A percentile compares a stretch with the other conserved stretches of the same genome.
These are phyloP conservation scores for Macrostomum cliftonense DNA, from an alignment of 2,888 invertebrate genomes.

Conservation along the genomic window DNA sequence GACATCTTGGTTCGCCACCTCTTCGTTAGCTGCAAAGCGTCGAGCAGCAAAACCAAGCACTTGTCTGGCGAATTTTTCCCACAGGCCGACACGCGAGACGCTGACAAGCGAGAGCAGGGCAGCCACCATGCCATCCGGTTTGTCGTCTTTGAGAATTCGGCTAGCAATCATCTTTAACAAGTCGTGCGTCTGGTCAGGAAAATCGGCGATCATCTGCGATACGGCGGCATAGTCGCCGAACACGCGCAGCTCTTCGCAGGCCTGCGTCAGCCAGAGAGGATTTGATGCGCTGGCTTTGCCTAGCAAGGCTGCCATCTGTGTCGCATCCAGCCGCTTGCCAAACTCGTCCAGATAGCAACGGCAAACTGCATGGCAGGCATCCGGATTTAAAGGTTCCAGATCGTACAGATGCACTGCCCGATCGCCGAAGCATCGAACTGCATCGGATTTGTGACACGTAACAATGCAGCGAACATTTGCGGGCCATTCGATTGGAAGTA, in stretches of 20 bases:
- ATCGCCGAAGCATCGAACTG: constrained; percentile 21
- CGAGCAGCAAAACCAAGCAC: background rate
- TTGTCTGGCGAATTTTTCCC: constrained; percentile 5
- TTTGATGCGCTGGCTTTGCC: constrained; percentile 26
- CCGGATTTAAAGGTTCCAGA: constrained; percentile 1
- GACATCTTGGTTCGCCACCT: too few species aligned
- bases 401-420: constrained; percentile 20
- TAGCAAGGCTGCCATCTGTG: constrained; percentile 23
- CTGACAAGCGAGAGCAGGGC: constrained; percentile 2
- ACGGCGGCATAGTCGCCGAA: constrained; percentile 20
- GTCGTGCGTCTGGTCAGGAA: constrained; percentile 20
- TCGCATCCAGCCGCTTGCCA: constrained; percentile 18
- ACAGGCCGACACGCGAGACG: constrained; percentile 5
- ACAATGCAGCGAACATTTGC: constrained; percentile 21
- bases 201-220: constrained; percentile 23
- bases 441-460: constrained; percentile 14
- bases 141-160: constrained; percentile 6
- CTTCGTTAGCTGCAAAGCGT: too few species aligned
- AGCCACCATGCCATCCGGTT: background rate
- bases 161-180: constrained; percentile 3
- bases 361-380: constrained; percentile 1
- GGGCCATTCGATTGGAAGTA: constrained; percentile 21
- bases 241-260: constrained; percentile 30
- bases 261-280: constrained; percentile 34
- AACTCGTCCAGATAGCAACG: constrained; percentile 7